Evolutionary conservation across 2,797 vertebrate species (phyloP).

Genomic region (Tapera naevia): DNA sequence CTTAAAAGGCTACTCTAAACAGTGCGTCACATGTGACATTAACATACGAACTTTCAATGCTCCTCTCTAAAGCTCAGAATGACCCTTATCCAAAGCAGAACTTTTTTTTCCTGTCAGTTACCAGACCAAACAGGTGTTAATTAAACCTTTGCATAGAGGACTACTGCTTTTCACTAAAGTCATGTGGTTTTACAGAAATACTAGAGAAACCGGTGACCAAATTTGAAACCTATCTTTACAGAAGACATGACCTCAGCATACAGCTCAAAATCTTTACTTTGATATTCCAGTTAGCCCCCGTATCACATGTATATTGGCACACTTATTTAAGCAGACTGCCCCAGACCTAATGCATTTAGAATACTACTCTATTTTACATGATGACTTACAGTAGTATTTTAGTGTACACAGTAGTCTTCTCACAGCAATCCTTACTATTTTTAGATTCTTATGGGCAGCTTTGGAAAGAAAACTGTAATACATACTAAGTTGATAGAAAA

Average conservation of each 20-base stretch:
- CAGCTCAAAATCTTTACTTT: background rate
- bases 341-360: background rate
- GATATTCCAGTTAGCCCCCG: background rate
- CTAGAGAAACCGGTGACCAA: background rate
- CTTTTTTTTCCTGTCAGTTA: background rate
- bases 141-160: background rate
- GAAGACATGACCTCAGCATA: background rate
- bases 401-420: background rate
- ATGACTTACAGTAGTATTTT: background rate
- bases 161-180: background rate
- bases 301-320: background rate
- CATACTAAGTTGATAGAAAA: background rate
- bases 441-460: background rate
- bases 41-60: background rate
- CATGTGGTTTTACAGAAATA: background rate
- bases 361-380: background rate
- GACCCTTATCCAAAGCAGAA: background rate
- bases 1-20: background rate
- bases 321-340: background rate
- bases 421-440: background rate
- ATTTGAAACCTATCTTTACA: background rate
- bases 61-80: background rate
- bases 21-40: background rate
- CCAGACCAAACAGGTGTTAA: background rate
- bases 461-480: too few species aligned